A percentile compares a stretch with the other conserved stretches of the same genome.
Evolutionary conservation across 2,797 vertebrate species (phyloP).

Genomic region (Sebastes trivittatus): DNA sequence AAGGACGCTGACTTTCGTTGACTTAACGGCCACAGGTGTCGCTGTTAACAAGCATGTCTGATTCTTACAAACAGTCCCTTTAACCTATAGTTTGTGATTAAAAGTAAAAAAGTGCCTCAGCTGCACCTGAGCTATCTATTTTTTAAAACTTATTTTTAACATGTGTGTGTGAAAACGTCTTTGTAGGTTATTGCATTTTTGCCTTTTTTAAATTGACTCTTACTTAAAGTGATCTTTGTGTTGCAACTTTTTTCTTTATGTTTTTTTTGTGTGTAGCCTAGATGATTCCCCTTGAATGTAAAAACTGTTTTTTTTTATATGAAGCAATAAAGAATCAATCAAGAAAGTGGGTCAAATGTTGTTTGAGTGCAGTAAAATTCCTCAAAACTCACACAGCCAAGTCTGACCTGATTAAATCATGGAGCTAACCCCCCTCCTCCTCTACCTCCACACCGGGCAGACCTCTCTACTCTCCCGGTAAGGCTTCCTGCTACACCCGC

Average conservation of each 20-base stretch:
- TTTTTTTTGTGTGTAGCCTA: not conserved
- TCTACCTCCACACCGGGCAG: not conserved
- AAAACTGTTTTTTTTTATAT: not conserved
- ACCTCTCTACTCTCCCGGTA: not conserved
- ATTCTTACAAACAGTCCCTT: not conserved
- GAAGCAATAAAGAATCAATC: not conserved
- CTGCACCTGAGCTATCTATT: not conserved
- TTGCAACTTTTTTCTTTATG: not conserved
- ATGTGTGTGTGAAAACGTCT: not conserved
- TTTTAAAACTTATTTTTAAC: not conserved
- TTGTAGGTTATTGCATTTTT: not conserved
- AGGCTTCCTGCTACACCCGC: not conserved
- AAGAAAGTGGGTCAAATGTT: not conserved
- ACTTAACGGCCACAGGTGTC: too few species aligned
- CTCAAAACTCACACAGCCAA: not conserved
- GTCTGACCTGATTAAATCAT: slow-evolving; percentile 26
- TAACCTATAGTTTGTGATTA: not conserved
- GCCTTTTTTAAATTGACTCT: not conserved
- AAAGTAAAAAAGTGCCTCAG: not conserved
- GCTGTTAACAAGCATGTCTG: too few species aligned
- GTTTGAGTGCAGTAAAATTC: slow-evolving; percentile 15
- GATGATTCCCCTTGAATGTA: not conserved
- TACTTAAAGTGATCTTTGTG: not conserved
- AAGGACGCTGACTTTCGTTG: too few species aligned
- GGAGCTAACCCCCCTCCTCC: not conserved